Conservation (phyloP, 2,888 invertebrate species). For the Torymus tubicola region DNA sequence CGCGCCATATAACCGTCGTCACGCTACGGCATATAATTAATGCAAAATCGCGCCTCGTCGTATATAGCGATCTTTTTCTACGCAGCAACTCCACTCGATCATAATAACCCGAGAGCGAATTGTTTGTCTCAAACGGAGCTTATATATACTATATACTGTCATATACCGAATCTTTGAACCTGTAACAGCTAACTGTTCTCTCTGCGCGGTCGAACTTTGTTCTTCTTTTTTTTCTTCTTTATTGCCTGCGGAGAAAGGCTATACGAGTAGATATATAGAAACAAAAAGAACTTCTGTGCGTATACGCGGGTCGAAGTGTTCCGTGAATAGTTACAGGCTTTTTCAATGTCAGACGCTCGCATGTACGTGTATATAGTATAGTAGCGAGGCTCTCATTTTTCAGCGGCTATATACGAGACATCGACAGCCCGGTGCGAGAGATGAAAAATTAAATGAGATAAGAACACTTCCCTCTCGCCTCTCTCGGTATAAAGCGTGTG, state of each 20-base stretch:
- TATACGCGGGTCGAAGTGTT: slow-evolving; percentile 13
- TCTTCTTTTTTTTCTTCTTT: slow-evolving; percentile 8
- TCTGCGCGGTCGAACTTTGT: background rate
- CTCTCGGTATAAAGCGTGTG: slow-evolving; percentile 17
- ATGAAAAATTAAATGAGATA: slow-evolving; percentile 54
- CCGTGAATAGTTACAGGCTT: slow-evolving; percentile 33
- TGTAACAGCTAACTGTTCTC: slow-evolving; percentile 47
- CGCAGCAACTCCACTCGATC: background rate
- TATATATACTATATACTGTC: too few species aligned
- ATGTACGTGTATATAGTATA: background rate
- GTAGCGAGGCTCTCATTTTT: slow-evolving; percentile 40
- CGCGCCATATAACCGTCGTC: too few species aligned
- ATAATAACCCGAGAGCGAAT: slow-evolving; percentile 41
- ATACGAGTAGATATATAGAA: background rate
- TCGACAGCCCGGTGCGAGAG: slow-evolving; percentile 22
- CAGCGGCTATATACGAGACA: slow-evolving; percentile 37
- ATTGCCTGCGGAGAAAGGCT: slow-evolving; percentile 18
- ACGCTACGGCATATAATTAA: too few species aligned
- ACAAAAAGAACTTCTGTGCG: slow-evolving; percentile 41
- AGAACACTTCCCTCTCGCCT: slow-evolving; percentile 42
- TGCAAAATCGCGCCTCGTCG: too few species aligned
- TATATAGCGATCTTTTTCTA: too few species aligned
- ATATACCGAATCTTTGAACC: slow-evolving; percentile 51
- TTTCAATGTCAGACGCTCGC: slow-evolving; percentile 37
- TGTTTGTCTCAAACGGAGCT: background rate